These are phyloP conservation scores for Drosophila melanica DNA, from an alignment of 1,140 invertebrate genomes.

Conservation along the genomic window DNA sequence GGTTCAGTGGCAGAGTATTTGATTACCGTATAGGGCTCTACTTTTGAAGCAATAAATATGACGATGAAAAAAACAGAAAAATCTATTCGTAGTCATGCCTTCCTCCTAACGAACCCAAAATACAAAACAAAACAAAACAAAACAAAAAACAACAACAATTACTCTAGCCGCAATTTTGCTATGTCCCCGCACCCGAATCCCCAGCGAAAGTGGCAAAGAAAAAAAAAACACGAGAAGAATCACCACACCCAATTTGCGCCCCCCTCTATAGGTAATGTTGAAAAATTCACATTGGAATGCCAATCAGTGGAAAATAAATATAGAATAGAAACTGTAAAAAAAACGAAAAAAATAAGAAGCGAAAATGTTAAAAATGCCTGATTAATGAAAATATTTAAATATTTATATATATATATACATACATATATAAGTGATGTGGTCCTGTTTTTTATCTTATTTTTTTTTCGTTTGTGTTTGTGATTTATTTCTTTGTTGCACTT, in stretches of 20 bases:
- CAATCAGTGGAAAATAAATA: slow-evolving; percentile 61
- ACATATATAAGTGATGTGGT: slow-evolving; percentile 31
- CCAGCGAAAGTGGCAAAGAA: not conserved
- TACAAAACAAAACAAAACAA: not conserved
- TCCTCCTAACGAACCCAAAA: slow-evolving; percentile 8
- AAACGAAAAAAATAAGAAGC: slow-evolving; percentile 35
- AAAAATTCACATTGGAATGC: slow-evolving; percentile 69
- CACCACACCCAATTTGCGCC: slow-evolving; percentile 25
- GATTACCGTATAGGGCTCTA: not conserved
- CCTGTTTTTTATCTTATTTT: slow-evolving; percentile 18
- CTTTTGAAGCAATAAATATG: slow-evolving; percentile 18
- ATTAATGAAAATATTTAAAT: slow-evolving; percentile 48
- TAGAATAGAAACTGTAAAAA: slow-evolving; percentile 67
- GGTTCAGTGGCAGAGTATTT: slow-evolving; percentile 21
- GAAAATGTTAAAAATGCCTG: slow-evolving; percentile 59
- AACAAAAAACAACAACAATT: not conserved
- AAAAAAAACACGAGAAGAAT: slow-evolving; percentile 4
- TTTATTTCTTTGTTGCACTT: slow-evolving; percentile 61
- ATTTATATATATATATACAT: slow-evolving; percentile 35
- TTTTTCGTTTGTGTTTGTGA: slow-evolving; percentile 52
- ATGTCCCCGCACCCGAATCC: not conserved
- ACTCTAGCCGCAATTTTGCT: slow-evolving; percentile 19
- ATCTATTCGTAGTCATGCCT: slow-evolving; percentile 18
- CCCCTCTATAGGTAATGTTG: slow-evolving; percentile 63
- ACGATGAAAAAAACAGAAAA: not conserved